These are phyloP conservation scores for Drosophila cardini DNA, from an alignment of 1,140 invertebrate species.

Conservation along the genomic window DNA sequence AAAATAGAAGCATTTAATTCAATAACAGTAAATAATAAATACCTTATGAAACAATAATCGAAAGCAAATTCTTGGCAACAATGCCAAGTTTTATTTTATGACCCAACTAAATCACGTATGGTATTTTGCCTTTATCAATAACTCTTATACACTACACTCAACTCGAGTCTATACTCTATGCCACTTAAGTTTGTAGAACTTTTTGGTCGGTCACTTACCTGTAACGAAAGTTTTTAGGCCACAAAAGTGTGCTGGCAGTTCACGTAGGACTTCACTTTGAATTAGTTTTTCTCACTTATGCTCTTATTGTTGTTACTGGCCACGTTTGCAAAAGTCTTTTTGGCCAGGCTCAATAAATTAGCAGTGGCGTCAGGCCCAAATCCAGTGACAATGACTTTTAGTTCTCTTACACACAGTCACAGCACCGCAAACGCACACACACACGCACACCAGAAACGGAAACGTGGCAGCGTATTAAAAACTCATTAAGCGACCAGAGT, in stretches of 20 bases:
- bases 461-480: slow-evolving; percentile 76
- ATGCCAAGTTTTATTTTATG: slow-evolving; percentile 19
- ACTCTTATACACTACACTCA: slow-evolving; percentile 10
- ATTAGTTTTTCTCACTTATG: slow-evolving; percentile 36
- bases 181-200: background rate
- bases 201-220: slow-evolving; percentile 36
- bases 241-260: slow-evolving; percentile 31
- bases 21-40: slow-evolving; percentile 34
- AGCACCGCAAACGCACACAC: slow-evolving; percentile 28
- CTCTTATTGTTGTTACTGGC: slow-evolving; percentile 21
- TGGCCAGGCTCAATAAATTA: slow-evolving; percentile 70
- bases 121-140: slow-evolving; percentile 8
- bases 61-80: slow-evolving; percentile 18
- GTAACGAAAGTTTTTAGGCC: slow-evolving; percentile 9
- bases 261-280: slow-evolving; percentile 24
- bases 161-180: background rate
- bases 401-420: slow-evolving; percentile 36
- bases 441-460: slow-evolving; percentile 40
- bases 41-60: slow-evolving; percentile 19
- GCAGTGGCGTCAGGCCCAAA: slow-evolving; percentile 45
- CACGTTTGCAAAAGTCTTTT: slow-evolving; percentile 51
- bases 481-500: slow-evolving; percentile 67
- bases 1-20: slow-evolving; percentile 21
- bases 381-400: slow-evolving; percentile 65
- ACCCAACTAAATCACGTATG: slow-evolving; percentile 21